These are phyloP conservation scores for Pandion haliaetus DNA, from an alignment of 2,113 vertebrate genomes.

Conservation along the genomic window DNA sequence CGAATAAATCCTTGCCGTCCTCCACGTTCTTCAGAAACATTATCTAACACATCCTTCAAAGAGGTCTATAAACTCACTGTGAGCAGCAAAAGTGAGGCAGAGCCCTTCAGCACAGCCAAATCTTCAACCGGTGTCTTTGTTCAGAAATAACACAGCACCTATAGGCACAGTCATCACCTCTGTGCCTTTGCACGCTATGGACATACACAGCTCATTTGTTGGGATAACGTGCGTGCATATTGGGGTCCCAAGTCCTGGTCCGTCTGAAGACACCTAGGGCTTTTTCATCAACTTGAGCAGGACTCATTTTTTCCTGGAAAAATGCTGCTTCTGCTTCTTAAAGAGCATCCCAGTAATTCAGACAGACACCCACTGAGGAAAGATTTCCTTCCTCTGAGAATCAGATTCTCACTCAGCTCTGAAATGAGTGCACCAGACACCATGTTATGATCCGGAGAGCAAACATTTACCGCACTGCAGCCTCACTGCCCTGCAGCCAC, in stretches of 20 bases:
- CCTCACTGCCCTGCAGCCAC: fast-evolving
- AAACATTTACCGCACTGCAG: neutral
- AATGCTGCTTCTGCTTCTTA: neutral
- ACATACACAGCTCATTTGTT: neutral
- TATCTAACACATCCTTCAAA: neutral
- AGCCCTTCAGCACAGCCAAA: neutral
- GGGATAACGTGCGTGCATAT: fast-evolving
- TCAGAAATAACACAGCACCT: neutral
- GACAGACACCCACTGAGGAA: neutral
- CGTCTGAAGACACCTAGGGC: neutral
- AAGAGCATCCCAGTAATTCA: neutral
- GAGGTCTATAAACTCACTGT: neutral
- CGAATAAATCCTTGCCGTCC: neutral
- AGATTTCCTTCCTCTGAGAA: neutral
- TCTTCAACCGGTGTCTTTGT: neutral
- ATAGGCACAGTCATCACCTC: neutral
- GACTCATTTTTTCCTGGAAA: neutral
- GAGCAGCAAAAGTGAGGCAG: neutral
- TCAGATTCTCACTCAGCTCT: neutral
- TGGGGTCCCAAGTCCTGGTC: neutral
- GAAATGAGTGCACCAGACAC: neutral
- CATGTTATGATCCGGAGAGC: neutral
- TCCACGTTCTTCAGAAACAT: neutral
- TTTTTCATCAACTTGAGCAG: neutral
- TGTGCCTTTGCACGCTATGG: neutral